phyloP scores from a whole-genome alignment of 2,888 invertebrate genomes.

The Melanostoma scalare region DNA sequence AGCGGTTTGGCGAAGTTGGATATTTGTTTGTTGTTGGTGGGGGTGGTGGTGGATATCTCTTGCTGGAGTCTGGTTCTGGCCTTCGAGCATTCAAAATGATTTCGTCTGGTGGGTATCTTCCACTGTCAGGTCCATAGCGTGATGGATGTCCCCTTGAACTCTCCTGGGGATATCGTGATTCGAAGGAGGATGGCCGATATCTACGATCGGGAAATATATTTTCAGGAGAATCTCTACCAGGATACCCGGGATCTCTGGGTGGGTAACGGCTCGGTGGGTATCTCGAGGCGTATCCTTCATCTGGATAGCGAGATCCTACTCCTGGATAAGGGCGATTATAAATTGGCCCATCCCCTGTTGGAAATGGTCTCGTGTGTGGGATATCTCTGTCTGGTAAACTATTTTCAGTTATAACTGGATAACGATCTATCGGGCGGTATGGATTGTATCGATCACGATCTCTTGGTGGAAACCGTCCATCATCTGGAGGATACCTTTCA shows the following conservation, averaged over 20 bases:
- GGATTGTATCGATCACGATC: slow-evolving; percentile 76
- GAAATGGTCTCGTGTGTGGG: slow-evolving; percentile 80
- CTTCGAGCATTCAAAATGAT: slow-evolving; percentile 78
- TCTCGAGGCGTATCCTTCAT: slow-evolving; percentile 76
- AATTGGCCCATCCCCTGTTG: slow-evolving; percentile 77
- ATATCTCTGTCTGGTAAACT: slow-evolving; percentile 79
- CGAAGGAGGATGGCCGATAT: slow-evolving; percentile 80
- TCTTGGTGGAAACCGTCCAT: slow-evolving; percentile 74
- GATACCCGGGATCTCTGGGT: slow-evolving; percentile 78
- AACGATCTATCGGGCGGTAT: slow-evolving; percentile 76
- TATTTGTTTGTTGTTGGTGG: slow-evolving; percentile 83
- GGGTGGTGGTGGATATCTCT: slow-evolving; percentile 83
- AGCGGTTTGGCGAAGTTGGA: slow-evolving; percentile 83
- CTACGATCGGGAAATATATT: slow-evolving; percentile 82
- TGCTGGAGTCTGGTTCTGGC: slow-evolving; percentile 83
- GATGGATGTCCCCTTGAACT: slow-evolving; percentile 51
- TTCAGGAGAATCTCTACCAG: slow-evolving; percentile 79
- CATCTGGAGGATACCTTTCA: slow-evolving; percentile 75
- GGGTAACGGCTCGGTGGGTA: slow-evolving; percentile 77
- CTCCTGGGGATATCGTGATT: slow-evolving; percentile 80
- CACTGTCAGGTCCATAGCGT: slow-evolving; percentile 74
- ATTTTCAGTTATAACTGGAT: slow-evolving; percentile 79
- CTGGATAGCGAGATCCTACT: slow-evolving; percentile 77
- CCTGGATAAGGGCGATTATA: slow-evolving; percentile 78
- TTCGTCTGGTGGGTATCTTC: slow-evolving; percentile 78